A percentile compares a stretch with the other conserved stretches of the same genome.
Evolutionary conservation across 2,797 vertebrate species (phyloP).

Genomic region (Pagetopsis macropterus): DNA sequence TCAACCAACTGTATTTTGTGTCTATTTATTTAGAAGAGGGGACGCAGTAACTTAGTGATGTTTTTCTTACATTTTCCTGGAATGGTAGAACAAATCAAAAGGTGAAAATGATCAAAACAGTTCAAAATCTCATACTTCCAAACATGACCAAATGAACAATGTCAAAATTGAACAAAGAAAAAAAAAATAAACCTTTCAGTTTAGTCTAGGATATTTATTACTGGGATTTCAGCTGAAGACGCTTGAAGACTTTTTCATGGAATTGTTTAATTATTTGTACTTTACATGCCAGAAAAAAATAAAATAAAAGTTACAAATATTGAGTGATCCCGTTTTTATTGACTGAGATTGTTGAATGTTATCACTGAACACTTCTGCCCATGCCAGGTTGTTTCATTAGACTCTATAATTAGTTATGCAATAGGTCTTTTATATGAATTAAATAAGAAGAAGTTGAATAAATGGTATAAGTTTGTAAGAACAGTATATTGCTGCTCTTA

Average conservation of each 20-base stretch:
- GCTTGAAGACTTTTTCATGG: slow-evolving; percentile 98
- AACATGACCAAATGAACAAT: slow-evolving; percentile 87
- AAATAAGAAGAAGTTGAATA: neutral
- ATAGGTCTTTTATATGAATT: neutral
- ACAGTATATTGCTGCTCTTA: too few species aligned
- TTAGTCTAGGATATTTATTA: slow-evolving; percentile 97
- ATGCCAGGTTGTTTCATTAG: neutral
- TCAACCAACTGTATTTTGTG: slow-evolving; percentile 88
- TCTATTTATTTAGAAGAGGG: slow-evolving; percentile 90
- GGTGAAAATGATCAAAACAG: slow-evolving; percentile 84
- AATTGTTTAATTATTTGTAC: slow-evolving; percentile 99
- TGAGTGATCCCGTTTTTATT: slow-evolving; percentile 69
- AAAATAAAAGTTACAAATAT: slow-evolving; percentile 93
- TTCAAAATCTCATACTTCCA: slow-evolving; percentile 87
- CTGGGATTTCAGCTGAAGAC: slow-evolving; percentile 94
- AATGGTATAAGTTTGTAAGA: neutral
- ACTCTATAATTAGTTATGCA: neutral
- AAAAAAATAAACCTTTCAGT: slow-evolving; percentile 89
- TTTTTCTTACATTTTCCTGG: slow-evolving; percentile 89
- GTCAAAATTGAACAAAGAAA: slow-evolving; percentile 84
- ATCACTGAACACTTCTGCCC: neutral
- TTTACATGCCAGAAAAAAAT: slow-evolving; percentile 98
- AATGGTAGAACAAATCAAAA: slow-evolving; percentile 86
- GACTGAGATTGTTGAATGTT: slow-evolving; percentile 31
- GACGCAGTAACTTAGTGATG: slow-evolving; percentile 88